These are phyloP conservation scores for Napeogenes sylphis DNA, from an alignment of 2,888 invertebrate genomes.

Conservation along the genomic window DNA sequence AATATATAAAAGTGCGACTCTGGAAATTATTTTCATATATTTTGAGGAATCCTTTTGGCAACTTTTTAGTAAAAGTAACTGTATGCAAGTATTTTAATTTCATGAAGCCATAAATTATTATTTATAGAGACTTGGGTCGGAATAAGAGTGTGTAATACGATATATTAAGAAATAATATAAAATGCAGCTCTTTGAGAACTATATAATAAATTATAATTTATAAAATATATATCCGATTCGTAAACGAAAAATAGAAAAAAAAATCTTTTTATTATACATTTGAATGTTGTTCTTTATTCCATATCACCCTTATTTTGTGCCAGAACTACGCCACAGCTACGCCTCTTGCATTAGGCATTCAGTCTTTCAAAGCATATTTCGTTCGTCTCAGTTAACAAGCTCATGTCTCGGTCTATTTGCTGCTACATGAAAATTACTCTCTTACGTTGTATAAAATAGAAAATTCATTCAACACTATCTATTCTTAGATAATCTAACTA, in stretches of 20 bases:
- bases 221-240: too few relatives aligned
- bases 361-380: slow-evolving; percentile 21
- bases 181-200: too few relatives aligned
- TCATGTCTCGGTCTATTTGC: slow-evolving; percentile 13
- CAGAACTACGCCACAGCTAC: background rate
- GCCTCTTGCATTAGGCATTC: slow-evolving; percentile 19
- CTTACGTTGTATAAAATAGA: background rate
- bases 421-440: slow-evolving; percentile 10
- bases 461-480: background rate
- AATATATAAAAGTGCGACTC: slow-evolving; percentile 14
- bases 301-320: background rate
- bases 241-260: too few relatives aligned
- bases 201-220: too few relatives aligned
- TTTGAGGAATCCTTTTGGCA: background rate
- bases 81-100: too few relatives aligned
- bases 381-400: slow-evolving; percentile 14
- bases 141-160: too few relatives aligned
- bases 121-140: too few relatives aligned
- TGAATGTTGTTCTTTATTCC: background rate
- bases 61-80: background rate
- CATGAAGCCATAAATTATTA: too few relatives aligned
- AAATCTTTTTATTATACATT: background rate
- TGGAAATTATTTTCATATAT: slow-evolving; percentile 6
- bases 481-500: background rate
- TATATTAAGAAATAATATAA: too few relatives aligned